A percentile compares a stretch with the other conserved stretches of the same genome.
phyloP scores from a whole-genome alignment of 2,113 vertebrate species.

The Mionectes macconnelli region DNA sequence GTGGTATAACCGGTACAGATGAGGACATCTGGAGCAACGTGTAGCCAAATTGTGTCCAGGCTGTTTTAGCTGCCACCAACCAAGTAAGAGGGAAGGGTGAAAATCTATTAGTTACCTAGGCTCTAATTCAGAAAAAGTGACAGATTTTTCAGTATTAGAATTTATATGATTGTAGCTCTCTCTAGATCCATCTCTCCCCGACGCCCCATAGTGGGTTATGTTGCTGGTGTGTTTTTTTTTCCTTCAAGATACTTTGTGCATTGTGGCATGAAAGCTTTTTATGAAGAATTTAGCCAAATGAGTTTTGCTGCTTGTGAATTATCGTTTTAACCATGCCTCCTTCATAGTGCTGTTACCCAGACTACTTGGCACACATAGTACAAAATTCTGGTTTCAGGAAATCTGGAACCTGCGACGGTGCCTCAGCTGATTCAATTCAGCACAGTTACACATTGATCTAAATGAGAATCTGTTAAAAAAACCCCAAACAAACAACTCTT shows the following conservation, averaged over 20 bases:
- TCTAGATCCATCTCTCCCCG: neutral
- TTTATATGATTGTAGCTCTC: neutral
- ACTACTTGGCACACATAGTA: neutral
- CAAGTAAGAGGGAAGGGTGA: neutral
- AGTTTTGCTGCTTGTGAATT: neutral
- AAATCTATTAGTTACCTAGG: neutral
- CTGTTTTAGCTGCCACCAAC: neutral
- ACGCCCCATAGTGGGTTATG: neutral
- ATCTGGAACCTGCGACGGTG: neutral
- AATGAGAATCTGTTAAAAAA: neutral
- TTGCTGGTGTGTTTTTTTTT: neutral
- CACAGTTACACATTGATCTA: neutral
- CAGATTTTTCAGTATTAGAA: neutral
- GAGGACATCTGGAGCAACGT: neutral
- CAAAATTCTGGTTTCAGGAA: neutral
- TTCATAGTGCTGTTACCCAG: neutral
- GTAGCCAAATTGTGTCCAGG: rapidly evolving
- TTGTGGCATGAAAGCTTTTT: neutral
- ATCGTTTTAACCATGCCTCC: neutral
- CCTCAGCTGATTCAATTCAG: neutral
- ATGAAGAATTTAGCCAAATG: neutral
- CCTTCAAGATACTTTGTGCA: neutral
- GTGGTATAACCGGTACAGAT: neutral
- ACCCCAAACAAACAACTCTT: neutral
- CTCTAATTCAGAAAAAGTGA: neutral